Evolutionary conservation across 2,797 vertebrate species (phyloP).

Genomic region (Pipistrellus kuhlii): DNA sequence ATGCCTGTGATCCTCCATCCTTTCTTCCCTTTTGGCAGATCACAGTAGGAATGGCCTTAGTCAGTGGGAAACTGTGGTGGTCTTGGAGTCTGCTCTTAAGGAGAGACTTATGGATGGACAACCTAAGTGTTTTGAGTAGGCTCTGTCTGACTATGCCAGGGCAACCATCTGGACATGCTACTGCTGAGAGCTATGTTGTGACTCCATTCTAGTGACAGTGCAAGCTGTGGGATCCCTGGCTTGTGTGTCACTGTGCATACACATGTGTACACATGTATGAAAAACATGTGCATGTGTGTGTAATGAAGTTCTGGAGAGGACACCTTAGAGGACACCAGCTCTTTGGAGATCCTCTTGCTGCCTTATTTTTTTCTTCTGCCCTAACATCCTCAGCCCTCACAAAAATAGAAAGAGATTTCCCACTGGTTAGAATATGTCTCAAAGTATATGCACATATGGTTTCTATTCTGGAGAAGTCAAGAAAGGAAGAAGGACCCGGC

Average conservation of each 20-base stretch:
- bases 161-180: neutral
- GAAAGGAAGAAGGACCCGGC: neutral
- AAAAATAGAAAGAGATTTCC: neutral
- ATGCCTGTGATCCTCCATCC: neutral
- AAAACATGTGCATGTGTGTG: neutral
- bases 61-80: neutral
- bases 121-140: neutral
- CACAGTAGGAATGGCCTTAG: neutral
- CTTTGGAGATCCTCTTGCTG: neutral
- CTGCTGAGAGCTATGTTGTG: neutral
- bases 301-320: neutral
- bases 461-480: slow-evolving; percentile 13
- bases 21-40: neutral
- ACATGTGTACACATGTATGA: too few species aligned
- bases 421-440: neutral
- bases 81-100: neutral
- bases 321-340: neutral
- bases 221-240: neutral
- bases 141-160: neutral
- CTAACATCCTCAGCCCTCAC: neutral
- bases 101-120: neutral
- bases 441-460: neutral
- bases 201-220: neutral
- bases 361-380: neutral
- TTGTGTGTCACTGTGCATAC: neutral